Evolutionary conservation across 35 echinoderm and acorn worm species (phyloP).

Genomic region (Acanthaster planci): DNA sequence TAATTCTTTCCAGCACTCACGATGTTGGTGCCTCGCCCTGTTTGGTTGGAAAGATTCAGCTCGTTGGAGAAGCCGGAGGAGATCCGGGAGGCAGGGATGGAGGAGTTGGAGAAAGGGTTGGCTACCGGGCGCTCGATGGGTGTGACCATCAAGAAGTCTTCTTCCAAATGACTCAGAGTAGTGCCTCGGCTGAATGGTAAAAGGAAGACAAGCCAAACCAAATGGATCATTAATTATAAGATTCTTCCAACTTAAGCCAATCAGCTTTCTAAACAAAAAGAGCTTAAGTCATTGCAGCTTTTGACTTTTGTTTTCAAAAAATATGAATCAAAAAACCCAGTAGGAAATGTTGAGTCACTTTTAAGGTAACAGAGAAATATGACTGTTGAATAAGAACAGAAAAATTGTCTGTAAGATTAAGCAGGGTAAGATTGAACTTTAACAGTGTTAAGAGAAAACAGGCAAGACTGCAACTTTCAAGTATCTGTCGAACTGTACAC

Average conservation of each 20-base stretch:
- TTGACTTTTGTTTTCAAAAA: too few species aligned
- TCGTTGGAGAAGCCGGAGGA: constrained; percentile 40
- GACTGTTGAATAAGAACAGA: too few species aligned
- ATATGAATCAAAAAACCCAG: too few species aligned
- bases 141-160: constrained; percentile 88
- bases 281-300: too few species aligned
- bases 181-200: constrained; percentile 23
- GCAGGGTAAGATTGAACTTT: too few species aligned
- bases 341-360: too few species aligned
- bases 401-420: too few species aligned
- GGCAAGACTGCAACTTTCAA: too few species aligned
- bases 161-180: constrained; percentile 44
- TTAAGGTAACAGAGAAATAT: too few species aligned
- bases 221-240: not conserved
- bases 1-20: constrained; percentile 37
- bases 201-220: not conserved
- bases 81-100: constrained; percentile 64
- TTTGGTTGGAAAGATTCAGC: constrained; percentile 46
- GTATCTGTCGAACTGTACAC: too few species aligned
- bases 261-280: too few species aligned
- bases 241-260: not conserved
- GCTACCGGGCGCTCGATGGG: constrained; percentile 38
- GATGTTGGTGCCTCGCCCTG: constrained; percentile 84
- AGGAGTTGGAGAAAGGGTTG: constrained; percentile 37
- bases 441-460: too few species aligned